phyloP scores from a whole-genome alignment of 2,113 vertebrate species.

The Semicossyphus pulcher region DNA sequence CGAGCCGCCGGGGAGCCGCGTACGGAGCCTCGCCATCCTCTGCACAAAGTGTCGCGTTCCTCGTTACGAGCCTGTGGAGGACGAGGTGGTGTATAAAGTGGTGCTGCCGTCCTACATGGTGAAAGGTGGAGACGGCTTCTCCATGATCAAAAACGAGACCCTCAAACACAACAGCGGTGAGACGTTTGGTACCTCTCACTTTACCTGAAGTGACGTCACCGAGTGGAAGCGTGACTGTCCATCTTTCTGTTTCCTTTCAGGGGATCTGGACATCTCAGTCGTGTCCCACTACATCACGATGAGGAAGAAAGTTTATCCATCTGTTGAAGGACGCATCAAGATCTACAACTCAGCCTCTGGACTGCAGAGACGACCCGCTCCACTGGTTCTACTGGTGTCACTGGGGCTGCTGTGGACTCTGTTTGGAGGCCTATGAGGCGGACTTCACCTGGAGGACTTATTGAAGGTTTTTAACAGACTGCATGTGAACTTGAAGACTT shows the following conservation, averaged over 20 bases:
- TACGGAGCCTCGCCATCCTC: slow-evolving; percentile 83
- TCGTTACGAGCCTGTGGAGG: slow-evolving; percentile 82
- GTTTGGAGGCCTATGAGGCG: slow-evolving; percentile 5
- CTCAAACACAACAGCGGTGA: slow-evolving; percentile 91
- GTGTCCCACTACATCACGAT: slow-evolving; percentile 86
- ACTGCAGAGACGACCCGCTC: not conserved
- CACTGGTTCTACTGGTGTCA: slow-evolving; percentile 38
- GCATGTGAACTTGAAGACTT: no score
- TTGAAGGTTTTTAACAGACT: no score
- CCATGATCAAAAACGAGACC: slow-evolving; percentile 85
- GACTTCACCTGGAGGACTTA: not conserved
- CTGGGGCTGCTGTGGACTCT: slow-evolving; percentile 56
- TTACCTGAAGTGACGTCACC: no score
- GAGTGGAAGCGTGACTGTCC: not conserved
- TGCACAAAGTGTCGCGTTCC: slow-evolving; percentile 91
- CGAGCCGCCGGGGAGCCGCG: slow-evolving; percentile 76
- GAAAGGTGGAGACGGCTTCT: slow-evolving; percentile 89
- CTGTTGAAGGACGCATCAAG: slow-evolving; percentile 89
- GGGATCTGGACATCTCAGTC: slow-evolving; percentile 87
- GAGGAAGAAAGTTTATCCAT: slow-evolving; percentile 86
- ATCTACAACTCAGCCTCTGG: slow-evolving; percentile 71
- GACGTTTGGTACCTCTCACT: not conserved
- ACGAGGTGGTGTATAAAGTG: slow-evolving; percentile 84
- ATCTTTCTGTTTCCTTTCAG: slow-evolving; percentile 68
- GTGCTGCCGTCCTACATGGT: slow-evolving; percentile 86